Evolutionary conservation across 2,797 vertebrate genomes (phyloP).

Genomic region (Caiman crocodilus): DNA sequence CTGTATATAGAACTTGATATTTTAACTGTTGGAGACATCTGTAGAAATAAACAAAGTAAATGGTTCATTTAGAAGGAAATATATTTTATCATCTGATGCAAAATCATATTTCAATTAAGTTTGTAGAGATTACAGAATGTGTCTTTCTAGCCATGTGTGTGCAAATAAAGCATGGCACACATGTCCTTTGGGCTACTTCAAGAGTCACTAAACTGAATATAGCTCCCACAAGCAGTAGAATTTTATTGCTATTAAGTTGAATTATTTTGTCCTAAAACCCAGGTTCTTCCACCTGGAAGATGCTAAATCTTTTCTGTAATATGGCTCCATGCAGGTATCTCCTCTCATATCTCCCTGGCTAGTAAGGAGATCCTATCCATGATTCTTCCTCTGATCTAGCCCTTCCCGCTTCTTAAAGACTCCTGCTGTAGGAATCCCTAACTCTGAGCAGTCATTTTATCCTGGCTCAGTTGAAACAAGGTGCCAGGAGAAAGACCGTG

Average conservation of each 20-base stretch:
- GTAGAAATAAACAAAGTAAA: conserved; percentile 12
- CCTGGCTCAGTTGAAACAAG: not conserved
- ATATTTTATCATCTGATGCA: not conserved
- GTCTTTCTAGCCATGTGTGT: not conserved
- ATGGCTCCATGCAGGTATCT: not conserved
- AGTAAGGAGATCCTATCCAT: not conserved
- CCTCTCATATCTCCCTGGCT: not conserved
- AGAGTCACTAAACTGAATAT: not conserved
- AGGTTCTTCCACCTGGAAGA: not conserved
- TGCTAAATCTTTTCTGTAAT: not conserved
- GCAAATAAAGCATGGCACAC: conserved; percentile 22
- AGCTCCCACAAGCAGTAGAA: not conserved
- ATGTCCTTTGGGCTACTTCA: not conserved
- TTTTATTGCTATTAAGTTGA: not conserved
- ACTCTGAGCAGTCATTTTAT: not conserved
- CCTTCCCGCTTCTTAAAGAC: not conserved
- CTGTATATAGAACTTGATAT: not conserved
- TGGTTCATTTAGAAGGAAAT: not conserved
- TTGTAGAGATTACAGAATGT: not conserved
- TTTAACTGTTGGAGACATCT: not conserved
- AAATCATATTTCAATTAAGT: not conserved
- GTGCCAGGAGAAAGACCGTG: not conserved
- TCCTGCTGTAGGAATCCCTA: not conserved
- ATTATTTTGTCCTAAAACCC: not conserved
- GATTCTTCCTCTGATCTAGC: not conserved